Base-by-base conservation (phyloP, 2,888 invertebrate genomes). In the Pimpla rufipes region DNA sequence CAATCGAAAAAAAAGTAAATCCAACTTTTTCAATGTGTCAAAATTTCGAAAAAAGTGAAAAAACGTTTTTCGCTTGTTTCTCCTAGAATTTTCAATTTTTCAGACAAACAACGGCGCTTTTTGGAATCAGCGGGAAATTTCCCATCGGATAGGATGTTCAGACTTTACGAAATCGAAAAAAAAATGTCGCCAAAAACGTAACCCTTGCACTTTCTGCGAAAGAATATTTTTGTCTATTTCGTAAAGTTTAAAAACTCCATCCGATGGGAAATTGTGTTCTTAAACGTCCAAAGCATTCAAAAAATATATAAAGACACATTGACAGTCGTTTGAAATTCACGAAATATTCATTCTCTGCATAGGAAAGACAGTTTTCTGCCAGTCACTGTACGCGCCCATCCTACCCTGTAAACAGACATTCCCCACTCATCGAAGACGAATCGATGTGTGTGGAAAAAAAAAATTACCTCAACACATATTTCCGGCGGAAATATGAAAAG, bases 401-500 rank as follows among this genome's bases (percentile, higher is more conserved):
- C 18, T 7, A 50, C 10, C 50, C 50, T 8, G 23, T 55, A 45
- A 18, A 52, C 23, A 55, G 21, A 62, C 16, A 37, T 62, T 40
- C 18, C 16, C 18, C 18, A 59, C 71, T 45, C 45, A 11, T 16
- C 8, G 35, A 29, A 16, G 45, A 40, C 45, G 29, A 62, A 10
- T 18, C 8, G 16, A 16, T 35, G 59, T 47, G n/a, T 35, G 4
- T 7, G 37, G 47, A 47, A 47, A 59, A 62, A 13, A 47, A 62
- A 18, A 13, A 52, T 47, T 4, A n/a, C 16, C 11, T 23, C 59
- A 57, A 45, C 29, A 59, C 57, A 71, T 71, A 59, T 59, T 59
- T 18, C 16, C 11, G 37, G n/a, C 52, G 74, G 18, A 47, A 52
- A 52, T 23, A 52, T n/a, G 11, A 47, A 35, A 37, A 6, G 37